Evolutionary conservation across 2,113 vertebrate species (phyloP).

Genomic region (Rhodinocichla rosea): DNA sequence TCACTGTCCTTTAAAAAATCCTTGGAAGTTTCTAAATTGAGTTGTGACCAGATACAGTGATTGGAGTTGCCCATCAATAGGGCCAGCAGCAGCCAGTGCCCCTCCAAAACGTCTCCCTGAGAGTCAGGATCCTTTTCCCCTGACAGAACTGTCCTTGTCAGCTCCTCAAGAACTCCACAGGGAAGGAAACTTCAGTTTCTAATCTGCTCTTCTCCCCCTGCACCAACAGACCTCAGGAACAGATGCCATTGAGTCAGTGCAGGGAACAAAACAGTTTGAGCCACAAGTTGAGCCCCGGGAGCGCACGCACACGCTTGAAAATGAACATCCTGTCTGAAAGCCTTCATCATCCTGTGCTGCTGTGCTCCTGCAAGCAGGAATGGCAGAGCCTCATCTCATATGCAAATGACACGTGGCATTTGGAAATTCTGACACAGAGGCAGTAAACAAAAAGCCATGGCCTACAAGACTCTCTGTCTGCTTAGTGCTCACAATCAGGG

Average conservation of each 20-base stretch:
- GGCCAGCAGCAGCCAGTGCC: neutral
- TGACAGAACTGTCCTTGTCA: fast-evolving
- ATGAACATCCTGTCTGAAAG: neutral
- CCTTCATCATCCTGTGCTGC: neutral
- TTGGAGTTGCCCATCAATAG: fast-evolving
- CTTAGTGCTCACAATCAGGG: neutral
- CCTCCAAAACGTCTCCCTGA: neutral
- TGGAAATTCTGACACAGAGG: neutral
- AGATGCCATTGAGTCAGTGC: slow-evolving; percentile 20
- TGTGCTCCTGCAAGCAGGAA: neutral
- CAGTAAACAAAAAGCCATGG: neutral
- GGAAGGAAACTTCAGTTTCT: neutral
- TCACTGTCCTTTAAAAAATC: neutral
- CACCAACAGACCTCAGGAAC: neutral
- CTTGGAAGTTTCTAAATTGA: neutral
- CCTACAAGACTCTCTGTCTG: neutral
- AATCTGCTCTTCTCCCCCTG: neutral
- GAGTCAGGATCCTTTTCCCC: neutral
- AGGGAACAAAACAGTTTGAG: neutral
- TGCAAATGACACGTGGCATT: neutral
- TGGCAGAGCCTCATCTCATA: neutral
- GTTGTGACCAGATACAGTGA: neutral
- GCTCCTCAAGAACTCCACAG: neutral
- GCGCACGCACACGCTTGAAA: neutral
- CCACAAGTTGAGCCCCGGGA: neutral